Evolutionary conservation across 2,888 invertebrate genomes (phyloP).

Genomic region (Blera fallax): DNA sequence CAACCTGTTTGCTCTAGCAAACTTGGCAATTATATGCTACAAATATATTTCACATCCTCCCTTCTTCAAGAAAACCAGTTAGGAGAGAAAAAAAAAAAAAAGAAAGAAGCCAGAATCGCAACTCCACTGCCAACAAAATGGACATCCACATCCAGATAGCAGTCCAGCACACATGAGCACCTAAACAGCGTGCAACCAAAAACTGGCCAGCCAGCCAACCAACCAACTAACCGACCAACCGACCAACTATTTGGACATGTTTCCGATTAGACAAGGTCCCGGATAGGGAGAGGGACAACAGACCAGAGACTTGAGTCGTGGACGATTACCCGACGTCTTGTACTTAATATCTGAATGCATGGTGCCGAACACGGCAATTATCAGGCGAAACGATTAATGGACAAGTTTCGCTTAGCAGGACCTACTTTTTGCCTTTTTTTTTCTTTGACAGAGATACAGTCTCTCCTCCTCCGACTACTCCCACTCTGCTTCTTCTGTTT

Average conservation of each 20-base stretch:
- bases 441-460: constrained; percentile 18
- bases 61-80: constrained; percentile 40
- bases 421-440: not conserved
- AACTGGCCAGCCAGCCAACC: constrained; percentile 37
- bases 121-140: constrained; percentile 53
- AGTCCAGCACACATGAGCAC: constrained; percentile 46
- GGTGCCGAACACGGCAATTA: constrained; percentile 71
- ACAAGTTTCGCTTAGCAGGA: constrained; percentile 66
- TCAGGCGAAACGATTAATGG: constrained; percentile 68
- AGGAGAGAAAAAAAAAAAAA: not conserved
- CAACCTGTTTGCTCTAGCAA: constrained; percentile 68
- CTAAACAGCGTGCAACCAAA: constrained; percentile 58
- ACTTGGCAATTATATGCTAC: constrained; percentile 62
- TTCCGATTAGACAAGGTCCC: constrained; percentile 69
- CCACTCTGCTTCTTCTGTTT: constrained; percentile 18
- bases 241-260: constrained; percentile 70
- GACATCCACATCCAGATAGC: constrained; percentile 48
- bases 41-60: constrained; percentile 32
- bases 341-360: constrained; percentile 69
- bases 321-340: constrained; percentile 64
- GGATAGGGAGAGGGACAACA: constrained; percentile 2
- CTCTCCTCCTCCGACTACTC: not conserved
- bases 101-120: not conserved
- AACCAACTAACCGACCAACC: constrained; percentile 21
- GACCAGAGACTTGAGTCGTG: constrained; percentile 28